Evolutionary conservation across 2,888 invertebrate genomes (phyloP).

Genomic region (Branchellion lobata): DNA sequence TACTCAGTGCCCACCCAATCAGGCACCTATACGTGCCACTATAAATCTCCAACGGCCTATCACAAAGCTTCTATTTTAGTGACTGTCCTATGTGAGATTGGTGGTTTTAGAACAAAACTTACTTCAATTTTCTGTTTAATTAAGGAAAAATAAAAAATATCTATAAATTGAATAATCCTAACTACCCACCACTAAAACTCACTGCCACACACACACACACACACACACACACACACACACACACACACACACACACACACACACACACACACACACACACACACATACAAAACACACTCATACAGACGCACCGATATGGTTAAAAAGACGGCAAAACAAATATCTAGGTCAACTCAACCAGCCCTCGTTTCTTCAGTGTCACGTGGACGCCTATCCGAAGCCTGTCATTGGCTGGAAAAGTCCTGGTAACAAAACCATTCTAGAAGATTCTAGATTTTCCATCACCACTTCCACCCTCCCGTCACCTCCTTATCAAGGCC

Average conservation of each 20-base stretch:
- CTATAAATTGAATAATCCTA: not conserved
- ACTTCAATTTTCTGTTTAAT: not conserved
- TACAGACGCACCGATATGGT: not conserved
- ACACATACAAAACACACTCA: conserved; percentile 1
- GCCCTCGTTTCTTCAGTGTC: not conserved
- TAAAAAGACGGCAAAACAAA: not conserved
- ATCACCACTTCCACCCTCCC: not conserved
- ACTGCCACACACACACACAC: not conserved
- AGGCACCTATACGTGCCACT: not conserved
- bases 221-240: not conserved
- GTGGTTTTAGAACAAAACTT: not conserved
- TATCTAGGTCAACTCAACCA: not conserved
- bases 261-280: not conserved
- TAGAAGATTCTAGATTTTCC: not conserved
- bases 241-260: conserved; percentile 24
- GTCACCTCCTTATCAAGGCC: not conserved
- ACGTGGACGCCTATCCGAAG: not conserved
- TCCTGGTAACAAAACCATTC: not conserved
- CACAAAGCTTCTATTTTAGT: not conserved
- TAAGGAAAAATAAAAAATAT: not conserved
- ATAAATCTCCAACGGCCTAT: conserved; percentile 2
- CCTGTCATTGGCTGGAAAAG: not conserved
- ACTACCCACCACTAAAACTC: not conserved
- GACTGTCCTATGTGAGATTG: not conserved
- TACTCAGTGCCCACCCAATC: too few relatives aligned